phyloP scores from a whole-genome alignment of 2,888 invertebrate genomes.

The Cacoxenus indagator region DNA sequence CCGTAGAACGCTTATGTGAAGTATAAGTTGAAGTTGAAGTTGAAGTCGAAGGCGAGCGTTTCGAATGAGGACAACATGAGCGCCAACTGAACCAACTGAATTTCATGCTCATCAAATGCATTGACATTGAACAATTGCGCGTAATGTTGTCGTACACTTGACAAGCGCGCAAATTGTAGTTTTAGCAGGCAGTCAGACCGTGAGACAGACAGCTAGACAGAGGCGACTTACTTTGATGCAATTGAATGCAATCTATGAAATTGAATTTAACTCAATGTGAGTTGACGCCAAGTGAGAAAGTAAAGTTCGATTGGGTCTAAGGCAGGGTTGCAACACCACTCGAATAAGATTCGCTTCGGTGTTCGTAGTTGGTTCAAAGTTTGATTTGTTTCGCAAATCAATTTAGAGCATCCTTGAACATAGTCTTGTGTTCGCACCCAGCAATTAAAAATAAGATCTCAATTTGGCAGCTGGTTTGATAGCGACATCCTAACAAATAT shows the following conservation, averaged over 20 bases:
- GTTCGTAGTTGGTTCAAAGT: no score
- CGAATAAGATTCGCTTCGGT: no score
- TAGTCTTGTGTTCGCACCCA: no score
- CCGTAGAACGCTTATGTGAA: not conserved
- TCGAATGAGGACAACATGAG: constrained; percentile 26
- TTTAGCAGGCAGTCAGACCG: not conserved
- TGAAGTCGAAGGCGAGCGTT: not conserved
- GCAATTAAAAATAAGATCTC: no score
- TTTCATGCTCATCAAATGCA: constrained; percentile 63
- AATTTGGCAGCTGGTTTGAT: no score
- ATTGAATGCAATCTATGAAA: not conserved
- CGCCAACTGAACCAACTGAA: constrained; percentile 34
- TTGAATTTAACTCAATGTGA: not conserved
- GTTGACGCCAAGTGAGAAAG: constrained; percentile 45
- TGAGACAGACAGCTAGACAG: not conserved
- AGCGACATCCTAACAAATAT: no score
- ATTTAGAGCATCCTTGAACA: no score
- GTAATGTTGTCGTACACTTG: constrained; percentile 64
- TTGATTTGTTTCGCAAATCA: no score
- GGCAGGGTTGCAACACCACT: no score
- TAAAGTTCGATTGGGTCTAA: no score
- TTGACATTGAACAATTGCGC: constrained; percentile 64
- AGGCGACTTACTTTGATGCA: not conserved
- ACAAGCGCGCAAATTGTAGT: constrained; percentile 64
- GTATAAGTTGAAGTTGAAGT: no score